Evolutionary conservation across 2,797 vertebrate species (phyloP).

Genomic region (Pterois miles): DNA sequence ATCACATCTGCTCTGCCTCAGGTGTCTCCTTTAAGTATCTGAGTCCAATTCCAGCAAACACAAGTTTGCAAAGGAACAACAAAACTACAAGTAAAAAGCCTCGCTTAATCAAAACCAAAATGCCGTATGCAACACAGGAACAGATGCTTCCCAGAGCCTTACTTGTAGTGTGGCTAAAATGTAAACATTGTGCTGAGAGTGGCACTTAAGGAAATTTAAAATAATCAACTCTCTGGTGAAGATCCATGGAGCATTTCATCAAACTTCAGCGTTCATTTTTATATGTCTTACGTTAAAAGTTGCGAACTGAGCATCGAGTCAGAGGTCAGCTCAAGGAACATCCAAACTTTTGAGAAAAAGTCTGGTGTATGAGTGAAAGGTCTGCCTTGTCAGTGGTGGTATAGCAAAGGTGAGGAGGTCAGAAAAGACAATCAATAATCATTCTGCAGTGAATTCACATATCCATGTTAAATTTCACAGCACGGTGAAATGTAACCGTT

Average conservation of each 20-base stretch:
- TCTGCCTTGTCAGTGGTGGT: background rate
- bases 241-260: background rate
- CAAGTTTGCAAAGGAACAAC: conserved; percentile 28
- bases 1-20: conserved; percentile 58
- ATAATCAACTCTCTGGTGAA: background rate
- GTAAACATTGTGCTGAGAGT: background rate
- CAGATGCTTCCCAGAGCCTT: background rate
- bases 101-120: background rate
- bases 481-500: background rate
- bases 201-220: background rate
- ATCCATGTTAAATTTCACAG: background rate
- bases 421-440: conserved; percentile 6
- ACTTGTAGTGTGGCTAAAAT: background rate
- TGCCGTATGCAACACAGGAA: background rate
- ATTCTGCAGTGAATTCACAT: background rate
- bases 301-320: background rate
- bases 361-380: background rate
- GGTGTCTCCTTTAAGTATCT: conserved; percentile 32
- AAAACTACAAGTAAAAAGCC: background rate
- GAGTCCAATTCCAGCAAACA: conserved; percentile 13
- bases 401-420: conserved; percentile 12
- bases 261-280: background rate
- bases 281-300: background rate
- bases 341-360: background rate
- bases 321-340: background rate